Evolutionary conservation across 2,797 vertebrate species (phyloP), one percentile per base, ranked within the genome.

Genomic region (Anguilla megastoma): DNA sequence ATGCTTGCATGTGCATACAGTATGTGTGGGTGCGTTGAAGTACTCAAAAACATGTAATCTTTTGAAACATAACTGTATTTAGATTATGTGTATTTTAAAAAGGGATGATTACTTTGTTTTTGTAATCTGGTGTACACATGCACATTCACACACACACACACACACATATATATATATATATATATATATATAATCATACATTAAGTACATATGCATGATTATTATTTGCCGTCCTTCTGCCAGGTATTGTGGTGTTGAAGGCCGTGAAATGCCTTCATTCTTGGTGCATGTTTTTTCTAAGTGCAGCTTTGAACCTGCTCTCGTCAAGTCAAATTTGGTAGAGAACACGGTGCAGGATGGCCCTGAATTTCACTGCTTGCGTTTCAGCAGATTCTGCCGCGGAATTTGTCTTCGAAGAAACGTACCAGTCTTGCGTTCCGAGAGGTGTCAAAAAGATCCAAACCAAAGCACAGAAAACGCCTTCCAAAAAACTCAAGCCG

Each of bases 351-450:
- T 41, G 50, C 41, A 3, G 30, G 30, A 27, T 24, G 7, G 74
- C 12, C 33, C 30, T 71, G 66, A 9, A 66, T 52, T 86, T 69
- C 48, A 69, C 86, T 86, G 27, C 82, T 48, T 89, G 3, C 45
- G 8, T 89, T 86, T 79, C 48, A 83, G 87, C 66, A 98, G 98
- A 98, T 91, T 95, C 97, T 89, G 95, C 95, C 52, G 93, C 97
- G 3, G 97, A 97, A 91, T 97, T 98, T 93, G 97, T 98, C 58
- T 97, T 98, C 88, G 97, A 98, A 93, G 97, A 99, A 90, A 96
- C 97, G 30, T 98, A 97, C 92, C 98, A 99, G 93, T 95, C 97
- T 0, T 98, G 97, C 16, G 92, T 98, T 21, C 94, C 97, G 84
- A 96, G 95, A 27, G 97, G 97, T 52, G 95, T 96, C 89, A 97